Evolutionary conservation across 2,888 invertebrate species (phyloP).

Genomic region (Agonum fuliginosum): DNA sequence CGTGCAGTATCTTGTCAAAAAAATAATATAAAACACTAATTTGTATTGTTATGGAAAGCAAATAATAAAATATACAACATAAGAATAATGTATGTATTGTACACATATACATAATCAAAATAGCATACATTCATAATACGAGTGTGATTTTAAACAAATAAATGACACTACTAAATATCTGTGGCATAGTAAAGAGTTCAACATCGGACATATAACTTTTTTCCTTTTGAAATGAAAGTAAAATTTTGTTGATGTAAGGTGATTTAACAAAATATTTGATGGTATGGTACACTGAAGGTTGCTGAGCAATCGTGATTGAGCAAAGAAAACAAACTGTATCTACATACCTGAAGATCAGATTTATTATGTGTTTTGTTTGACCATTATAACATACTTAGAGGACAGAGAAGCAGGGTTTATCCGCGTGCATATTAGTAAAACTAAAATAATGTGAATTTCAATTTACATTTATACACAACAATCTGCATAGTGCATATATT

Average conservation of each 20-base stretch:
- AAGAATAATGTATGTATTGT: slow-evolving; percentile 8
- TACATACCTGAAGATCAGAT: slow-evolving; percentile 30
- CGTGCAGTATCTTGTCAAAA: slow-evolving; percentile 39
- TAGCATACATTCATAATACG: neutral
- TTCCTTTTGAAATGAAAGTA: slow-evolving; percentile 47
- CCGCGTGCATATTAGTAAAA: no score
- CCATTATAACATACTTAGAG: slow-evolving; percentile 17
- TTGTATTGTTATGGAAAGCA: slow-evolving; percentile 30
- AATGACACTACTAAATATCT: slow-evolving; percentile 44
- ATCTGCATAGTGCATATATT: no score
- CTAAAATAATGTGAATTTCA: no score
- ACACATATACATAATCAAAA: no score
- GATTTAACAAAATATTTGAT: slow-evolving; percentile 55
- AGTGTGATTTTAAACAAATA: slow-evolving; percentile 4
- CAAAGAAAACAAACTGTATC: slow-evolving; percentile 33
- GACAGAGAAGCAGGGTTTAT: no score
- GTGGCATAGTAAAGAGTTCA: neutral
- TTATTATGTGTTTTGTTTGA: slow-evolving; percentile 8
- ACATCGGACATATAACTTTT: slow-evolving; percentile 15
- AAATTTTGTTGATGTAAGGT: slow-evolving; percentile 54
- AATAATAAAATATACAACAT: slow-evolving; percentile 37
- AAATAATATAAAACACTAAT: slow-evolving; percentile 28
- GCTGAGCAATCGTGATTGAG: slow-evolving; percentile 53
- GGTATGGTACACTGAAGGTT: slow-evolving; percentile 39
- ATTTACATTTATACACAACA: no score